Base-by-base conservation (phyloP, 2,888 invertebrate genomes). In the Amphipyra berbera region DNA sequence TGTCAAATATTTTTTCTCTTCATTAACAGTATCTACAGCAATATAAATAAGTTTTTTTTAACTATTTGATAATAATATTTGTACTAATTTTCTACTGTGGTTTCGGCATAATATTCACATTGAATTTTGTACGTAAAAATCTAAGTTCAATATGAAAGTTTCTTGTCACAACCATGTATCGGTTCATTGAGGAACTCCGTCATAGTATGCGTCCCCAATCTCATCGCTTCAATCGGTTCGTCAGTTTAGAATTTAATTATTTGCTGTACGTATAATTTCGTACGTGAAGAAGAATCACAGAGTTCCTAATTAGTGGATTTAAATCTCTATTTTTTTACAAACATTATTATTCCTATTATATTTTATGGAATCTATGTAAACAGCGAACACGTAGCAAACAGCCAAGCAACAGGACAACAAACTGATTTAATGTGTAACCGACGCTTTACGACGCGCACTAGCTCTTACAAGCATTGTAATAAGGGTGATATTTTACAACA, bases 391-490 rank as follows among this genome's bases (percentile, higher is more conserved):
- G 48, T 65, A 68, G 61, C 47, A 40, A 73, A 79, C 83, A 87
- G 82, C 88, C 87, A 90, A 88, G 84, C 88, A 87, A 80, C 87
- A 88, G 87, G 90, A 89, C 88, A 86, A 82, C 61, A 78, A 78
- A 79, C 68, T 76, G 79, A 80, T 79, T 74, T 71, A 78, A 83
- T 78, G 88, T 88, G 88, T 84, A 79, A 81, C 82, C 78, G 84
- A 87, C 86, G 87, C 83, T 83, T 83, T 79, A 87, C 87, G 83
- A 86, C 81, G 87, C 90, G 92, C 93, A 91, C 94, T 94, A 93
- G 93, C 94, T 93, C 88, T 92, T 93, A 94, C 83, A 94, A 94
- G 93, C 94, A 88, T 87, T 85, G 83, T 88, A 73, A 75, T 79
- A 79, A 68, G 73, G 75, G 78, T 79, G 79, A 79, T 79, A 69